A percentile compares a stretch with the other conserved stretches of the same genome.
Evolutionary conservation across 2,113 vertebrate species (phyloP).

Genomic region (Paralichthys olivaceus): DNA sequence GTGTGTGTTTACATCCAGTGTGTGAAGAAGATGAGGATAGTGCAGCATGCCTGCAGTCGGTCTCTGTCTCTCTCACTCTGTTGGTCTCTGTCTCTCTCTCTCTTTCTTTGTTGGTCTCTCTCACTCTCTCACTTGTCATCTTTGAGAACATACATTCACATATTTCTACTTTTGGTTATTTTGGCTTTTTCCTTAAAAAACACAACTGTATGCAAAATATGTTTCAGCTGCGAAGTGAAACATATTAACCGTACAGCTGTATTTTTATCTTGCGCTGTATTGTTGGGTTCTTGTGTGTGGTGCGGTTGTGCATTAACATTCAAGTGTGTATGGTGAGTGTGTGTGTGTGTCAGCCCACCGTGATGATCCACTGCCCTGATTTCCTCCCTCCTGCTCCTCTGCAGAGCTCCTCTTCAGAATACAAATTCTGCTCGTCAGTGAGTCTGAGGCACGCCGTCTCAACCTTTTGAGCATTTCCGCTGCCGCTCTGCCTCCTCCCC

Average conservation of each 20-base stretch:
- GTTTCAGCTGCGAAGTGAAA: not conserved
- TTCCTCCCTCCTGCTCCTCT: slow-evolving; percentile 53
- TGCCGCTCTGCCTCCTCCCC: slow-evolving; percentile 27
- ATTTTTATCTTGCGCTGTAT: not conserved
- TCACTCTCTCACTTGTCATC: no score
- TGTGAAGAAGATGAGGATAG: slow-evolving; percentile 19
- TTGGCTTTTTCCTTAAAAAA: no score
- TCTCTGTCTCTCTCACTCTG: no score
- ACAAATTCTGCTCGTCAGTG: slow-evolving; percentile 62
- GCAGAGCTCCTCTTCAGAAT: slow-evolving; percentile 68
- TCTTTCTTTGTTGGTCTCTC: no score
- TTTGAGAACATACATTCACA: no score
- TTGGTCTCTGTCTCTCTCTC: no score
- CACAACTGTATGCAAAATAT: not conserved
- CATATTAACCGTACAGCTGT: not conserved
- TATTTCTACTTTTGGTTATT: not conserved
- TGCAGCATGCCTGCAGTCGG: not conserved
- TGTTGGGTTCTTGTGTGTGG: not conserved
- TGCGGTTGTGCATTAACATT: not conserved
- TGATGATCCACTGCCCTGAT: slow-evolving; percentile 77
- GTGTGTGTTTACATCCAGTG: not conserved
- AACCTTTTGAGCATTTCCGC: slow-evolving; percentile 45
- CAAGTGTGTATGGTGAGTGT: not conserved
- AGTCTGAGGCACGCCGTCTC: slow-evolving; percentile 51
- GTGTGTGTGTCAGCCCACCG: slow-evolving; percentile 10